phyloP scores from a whole-genome alignment of 2,113 vertebrate species.

The Sinocyclocheilus rhinocerous region DNA sequence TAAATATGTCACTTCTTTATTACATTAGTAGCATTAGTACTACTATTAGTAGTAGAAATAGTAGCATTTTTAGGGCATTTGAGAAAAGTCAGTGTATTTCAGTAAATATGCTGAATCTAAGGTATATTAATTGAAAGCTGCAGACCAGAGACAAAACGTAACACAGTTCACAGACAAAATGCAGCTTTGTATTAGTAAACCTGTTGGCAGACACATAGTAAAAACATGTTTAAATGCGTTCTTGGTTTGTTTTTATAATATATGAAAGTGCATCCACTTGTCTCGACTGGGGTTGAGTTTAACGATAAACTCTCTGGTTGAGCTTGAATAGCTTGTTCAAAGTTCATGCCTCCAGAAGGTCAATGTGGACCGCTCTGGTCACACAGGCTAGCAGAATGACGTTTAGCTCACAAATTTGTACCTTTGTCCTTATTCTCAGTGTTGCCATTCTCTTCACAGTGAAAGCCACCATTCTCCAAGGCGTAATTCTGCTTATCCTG shows the following conservation, averaged over 20 bases:
- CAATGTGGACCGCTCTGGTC: not conserved
- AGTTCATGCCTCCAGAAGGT: constrained; percentile 43
- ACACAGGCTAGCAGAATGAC: not conserved
- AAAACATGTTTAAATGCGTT: not conserved
- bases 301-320: not conserved
- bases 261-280: not conserved
- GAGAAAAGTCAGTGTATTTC: not conserved
- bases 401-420: constrained; percentile 64
- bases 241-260: not conserved
- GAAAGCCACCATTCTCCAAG: constrained; percentile 76
- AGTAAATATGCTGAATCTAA: not conserved
- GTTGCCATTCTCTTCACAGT: constrained; percentile 64
- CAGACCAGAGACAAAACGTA: not conserved
- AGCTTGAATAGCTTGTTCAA: not conserved
- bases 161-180: not conserved
- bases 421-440: constrained; percentile 47
- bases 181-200: not conserved
- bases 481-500: constrained; percentile 32
- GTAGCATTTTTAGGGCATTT: not conserved
- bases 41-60: not conserved
- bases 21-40: not conserved
- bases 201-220: not conserved
- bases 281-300: not conserved
- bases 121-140: not conserved
- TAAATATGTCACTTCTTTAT: not conserved